Evolutionary conservation across 2,888 invertebrate species (phyloP).

Genomic region (Tribolium freemani): DNA sequence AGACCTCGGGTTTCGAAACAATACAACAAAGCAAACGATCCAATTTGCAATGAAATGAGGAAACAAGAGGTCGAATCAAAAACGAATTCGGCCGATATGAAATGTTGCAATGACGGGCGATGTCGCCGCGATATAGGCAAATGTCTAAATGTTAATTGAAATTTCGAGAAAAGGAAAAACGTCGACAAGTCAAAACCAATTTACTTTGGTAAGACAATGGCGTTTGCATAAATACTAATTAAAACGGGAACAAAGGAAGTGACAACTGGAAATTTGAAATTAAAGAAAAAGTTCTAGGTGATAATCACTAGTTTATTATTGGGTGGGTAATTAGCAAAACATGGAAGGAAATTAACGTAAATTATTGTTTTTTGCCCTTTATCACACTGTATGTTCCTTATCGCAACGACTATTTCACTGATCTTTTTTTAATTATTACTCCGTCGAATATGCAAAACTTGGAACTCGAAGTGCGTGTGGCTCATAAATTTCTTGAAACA

Average conservation of each 20-base stretch:
- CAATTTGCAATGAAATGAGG: constrained; percentile 29
- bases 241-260: constrained; percentile 27
- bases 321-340: neutral
- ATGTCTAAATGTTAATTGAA: constrained; percentile 7
- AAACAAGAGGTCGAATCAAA: constrained; percentile 12
- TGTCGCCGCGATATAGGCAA: neutral
- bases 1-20: neutral
- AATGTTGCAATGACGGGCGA: neutral
- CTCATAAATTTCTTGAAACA: too few relatives aligned
- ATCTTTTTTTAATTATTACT: neutral
- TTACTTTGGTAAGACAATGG: constrained; percentile 19
- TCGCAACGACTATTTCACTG: neutral
- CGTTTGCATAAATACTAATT: constrained; percentile 31
- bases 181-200: constrained; percentile 14
- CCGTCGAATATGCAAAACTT: neutral
- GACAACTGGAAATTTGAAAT: constrained; percentile 28
- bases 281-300: constrained; percentile 25
- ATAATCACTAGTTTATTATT: constrained; percentile 14
- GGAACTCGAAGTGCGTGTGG: too few relatives aligned
- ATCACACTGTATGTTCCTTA: neutral
- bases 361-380: neutral
- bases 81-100: neutral
- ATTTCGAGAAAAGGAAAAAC: constrained; percentile 16
- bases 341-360: neutral
- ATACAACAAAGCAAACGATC: constrained; percentile 33